These are phyloP conservation scores for Tringa solitaria DNA, from an alignment of 2,113 vertebrate genomes.

Conservation along the genomic window DNA sequence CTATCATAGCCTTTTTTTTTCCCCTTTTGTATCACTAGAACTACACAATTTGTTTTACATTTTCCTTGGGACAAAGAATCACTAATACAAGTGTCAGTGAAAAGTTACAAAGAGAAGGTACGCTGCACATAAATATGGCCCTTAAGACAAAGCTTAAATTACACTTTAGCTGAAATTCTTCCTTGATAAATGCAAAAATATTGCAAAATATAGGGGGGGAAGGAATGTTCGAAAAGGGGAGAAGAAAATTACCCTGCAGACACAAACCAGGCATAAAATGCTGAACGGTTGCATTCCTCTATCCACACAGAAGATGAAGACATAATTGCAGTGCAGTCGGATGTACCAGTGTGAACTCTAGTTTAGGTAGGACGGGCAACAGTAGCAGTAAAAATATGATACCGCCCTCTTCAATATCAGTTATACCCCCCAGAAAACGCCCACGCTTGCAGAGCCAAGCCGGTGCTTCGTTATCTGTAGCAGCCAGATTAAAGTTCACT, in stretches of 20 bases:
- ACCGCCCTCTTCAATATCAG: background rate
- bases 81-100: background rate
- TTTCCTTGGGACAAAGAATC: background rate
- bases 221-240: background rate
- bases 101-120: background rate
- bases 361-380: background rate
- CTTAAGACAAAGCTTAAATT: background rate
- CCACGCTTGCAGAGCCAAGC: background rate
- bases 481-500: background rate
- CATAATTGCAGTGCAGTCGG: constrained; percentile 16
- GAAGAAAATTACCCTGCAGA: constrained; percentile 12
- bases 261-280: background rate
- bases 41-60: background rate
- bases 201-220: background rate
- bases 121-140: background rate
- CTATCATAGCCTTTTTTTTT: background rate
- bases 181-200: background rate
- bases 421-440: background rate
- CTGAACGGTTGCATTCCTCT: background rate
- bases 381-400: background rate
- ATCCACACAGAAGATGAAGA: background rate
- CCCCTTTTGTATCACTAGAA: background rate
- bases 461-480: rapidly evolving
- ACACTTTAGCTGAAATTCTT: background rate
- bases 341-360: background rate